Percentiles rank a stretch among this genome's conserved stretches.
These are phyloP conservation scores for Brachyistius frenatus DNA, from an alignment of 2,113 vertebrate species.

Conservation along the genomic window DNA sequence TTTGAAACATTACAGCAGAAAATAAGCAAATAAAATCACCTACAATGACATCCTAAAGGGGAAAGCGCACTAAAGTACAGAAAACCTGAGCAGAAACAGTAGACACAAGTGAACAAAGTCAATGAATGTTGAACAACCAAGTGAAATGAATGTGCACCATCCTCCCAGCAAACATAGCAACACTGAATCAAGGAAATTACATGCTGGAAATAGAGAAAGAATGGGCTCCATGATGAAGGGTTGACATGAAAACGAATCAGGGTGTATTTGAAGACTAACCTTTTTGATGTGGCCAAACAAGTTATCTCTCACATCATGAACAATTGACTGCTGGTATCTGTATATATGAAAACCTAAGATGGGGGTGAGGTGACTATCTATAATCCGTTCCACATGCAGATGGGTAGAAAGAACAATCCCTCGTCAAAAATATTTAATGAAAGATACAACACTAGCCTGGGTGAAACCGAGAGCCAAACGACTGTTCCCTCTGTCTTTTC, in stretches of 20 bases:
- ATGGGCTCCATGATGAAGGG: no score
- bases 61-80: no score
- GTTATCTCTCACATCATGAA: constrained; percentile 50
- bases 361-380: constrained; percentile 9
- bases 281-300: constrained; percentile 61
- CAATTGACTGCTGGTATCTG: constrained; percentile 45
- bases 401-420: constrained; percentile 46
- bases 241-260: constrained; percentile 45
- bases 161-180: no score
- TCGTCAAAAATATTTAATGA: constrained; percentile 65
- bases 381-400: constrained; percentile 63
- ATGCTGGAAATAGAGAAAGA: no score
- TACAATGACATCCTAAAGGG: no score
- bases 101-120: no score
- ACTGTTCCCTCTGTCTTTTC: constrained; percentile 18
- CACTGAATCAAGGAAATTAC: no score
- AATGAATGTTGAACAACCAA: no score
- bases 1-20: no score
- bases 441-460: constrained; percentile 33
- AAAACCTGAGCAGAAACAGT: no score
- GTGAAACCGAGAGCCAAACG: constrained; percentile 11
- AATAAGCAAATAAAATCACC: no score
- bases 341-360: constrained; percentile 32
- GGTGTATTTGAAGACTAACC: constrained; percentile 37
- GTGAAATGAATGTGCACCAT: no score